These are phyloP conservation scores for Cromileptes altivelis DNA, from an alignment of 2,113 vertebrate species.

Conservation along the genomic window DNA sequence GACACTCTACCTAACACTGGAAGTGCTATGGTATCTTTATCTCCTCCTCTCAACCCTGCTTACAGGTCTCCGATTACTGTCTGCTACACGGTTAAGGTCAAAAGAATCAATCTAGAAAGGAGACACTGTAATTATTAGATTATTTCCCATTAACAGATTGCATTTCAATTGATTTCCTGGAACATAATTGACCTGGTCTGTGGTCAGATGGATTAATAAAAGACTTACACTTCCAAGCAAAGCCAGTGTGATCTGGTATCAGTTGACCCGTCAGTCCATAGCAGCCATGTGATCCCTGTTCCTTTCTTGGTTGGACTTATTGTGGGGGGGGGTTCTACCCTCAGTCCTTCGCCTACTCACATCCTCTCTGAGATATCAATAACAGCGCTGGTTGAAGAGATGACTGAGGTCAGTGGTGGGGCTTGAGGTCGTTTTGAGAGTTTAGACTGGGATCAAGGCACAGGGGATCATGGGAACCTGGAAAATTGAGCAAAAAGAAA, in stretches of 20 bases:
- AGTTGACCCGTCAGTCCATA: conserved; percentile 72
- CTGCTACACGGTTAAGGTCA: conserved; percentile 16
- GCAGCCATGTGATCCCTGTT: conserved; percentile 47
- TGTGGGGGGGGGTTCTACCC: conserved; percentile 16
- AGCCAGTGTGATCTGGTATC: conserved; percentile 63
- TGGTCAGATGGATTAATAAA: conserved; percentile 48
- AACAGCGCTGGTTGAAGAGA: conserved; percentile 13
- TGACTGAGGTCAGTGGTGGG: background rate
- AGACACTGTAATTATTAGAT: conserved; percentile 40
- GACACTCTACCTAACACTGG: background rate
- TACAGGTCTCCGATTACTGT: background rate
- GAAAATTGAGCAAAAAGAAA: conserved; percentile 14
- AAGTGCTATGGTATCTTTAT: conserved; percentile 4
- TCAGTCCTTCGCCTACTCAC: conserved; percentile 48
- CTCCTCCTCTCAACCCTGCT: background rate
- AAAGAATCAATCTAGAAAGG: conserved; percentile 35
- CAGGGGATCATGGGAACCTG: conserved; percentile 36
- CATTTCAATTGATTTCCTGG: conserved; percentile 59
- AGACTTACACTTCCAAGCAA: conserved; percentile 74
- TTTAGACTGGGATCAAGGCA: conserved; percentile 29
- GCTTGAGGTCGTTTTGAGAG: conserved; percentile 4
- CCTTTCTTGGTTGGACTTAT: conserved; percentile 21
- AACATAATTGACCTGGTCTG: conserved; percentile 34
- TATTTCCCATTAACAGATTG: conserved; percentile 45
- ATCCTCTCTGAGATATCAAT: conserved; percentile 48